These are phyloP conservation scores for Chelonus formosanus DNA, from an alignment of 2,888 invertebrate genomes.

Conservation along the genomic window DNA sequence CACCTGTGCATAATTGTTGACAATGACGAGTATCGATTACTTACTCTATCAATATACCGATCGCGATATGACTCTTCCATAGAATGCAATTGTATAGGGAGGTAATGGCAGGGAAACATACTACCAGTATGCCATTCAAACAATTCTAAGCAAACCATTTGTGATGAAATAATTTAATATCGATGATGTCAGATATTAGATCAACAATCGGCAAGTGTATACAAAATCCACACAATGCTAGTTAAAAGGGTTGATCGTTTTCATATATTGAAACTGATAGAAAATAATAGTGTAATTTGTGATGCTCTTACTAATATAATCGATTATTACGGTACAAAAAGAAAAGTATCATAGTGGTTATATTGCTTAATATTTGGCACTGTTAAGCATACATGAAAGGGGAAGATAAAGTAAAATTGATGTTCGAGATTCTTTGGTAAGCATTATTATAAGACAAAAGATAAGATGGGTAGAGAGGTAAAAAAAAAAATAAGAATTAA, in stretches of 20 bases:
- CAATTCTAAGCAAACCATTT: neutral
- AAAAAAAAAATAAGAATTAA: constrained; percentile 17
- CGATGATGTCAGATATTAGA: too few relatives aligned
- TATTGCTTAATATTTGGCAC: too few relatives aligned
- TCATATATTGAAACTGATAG: neutral
- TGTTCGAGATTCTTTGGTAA: neutral
- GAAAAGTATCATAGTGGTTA: too few relatives aligned
- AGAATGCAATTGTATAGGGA: neutral
- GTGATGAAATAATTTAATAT: too few relatives aligned
- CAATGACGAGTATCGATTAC: constrained; percentile 25
- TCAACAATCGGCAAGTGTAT: too few relatives aligned
- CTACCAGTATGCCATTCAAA: neutral
- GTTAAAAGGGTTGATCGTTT: too few relatives aligned
- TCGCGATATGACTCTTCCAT: constrained; percentile 12
- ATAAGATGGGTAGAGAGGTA: neutral
- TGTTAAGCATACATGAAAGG: neutral
- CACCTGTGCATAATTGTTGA: constrained; percentile 3
- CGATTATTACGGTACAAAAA: too few relatives aligned
- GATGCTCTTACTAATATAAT: too few relatives aligned
- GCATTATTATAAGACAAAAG: neutral
- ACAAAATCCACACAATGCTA: too few relatives aligned
- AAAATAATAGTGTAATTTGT: too few relatives aligned
- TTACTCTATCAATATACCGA: constrained; percentile 12
- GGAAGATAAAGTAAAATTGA: neutral
- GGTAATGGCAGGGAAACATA: neutral